phyloP scores from a whole-genome alignment of 2,113 vertebrate species.

The Syngnathus floridae region DNA sequence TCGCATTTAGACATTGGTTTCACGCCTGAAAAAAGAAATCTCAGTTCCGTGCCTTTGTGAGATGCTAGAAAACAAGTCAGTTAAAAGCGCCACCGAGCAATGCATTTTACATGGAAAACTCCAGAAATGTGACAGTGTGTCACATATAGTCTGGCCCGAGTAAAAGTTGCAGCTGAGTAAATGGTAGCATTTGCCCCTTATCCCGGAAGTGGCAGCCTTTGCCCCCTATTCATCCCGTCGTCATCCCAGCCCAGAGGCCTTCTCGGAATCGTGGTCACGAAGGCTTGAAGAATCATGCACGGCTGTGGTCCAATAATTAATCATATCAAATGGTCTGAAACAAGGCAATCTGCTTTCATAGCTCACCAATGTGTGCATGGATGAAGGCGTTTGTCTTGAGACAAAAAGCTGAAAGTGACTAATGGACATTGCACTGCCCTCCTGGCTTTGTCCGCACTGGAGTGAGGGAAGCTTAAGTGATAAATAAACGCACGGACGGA shows the following conservation, averaged over 20 bases:
- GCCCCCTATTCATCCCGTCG: slow-evolving; percentile 29
- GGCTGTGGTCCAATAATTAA: slow-evolving; percentile 44
- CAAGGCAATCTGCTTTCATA: slow-evolving; percentile 39
- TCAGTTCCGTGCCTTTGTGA: neutral
- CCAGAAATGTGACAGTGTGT: slow-evolving; percentile 6
- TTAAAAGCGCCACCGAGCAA: slow-evolving; percentile 19
- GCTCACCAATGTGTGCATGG: slow-evolving; percentile 32
- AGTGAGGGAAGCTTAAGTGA: slow-evolving; percentile 24
- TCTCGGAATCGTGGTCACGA: slow-evolving; percentile 23
- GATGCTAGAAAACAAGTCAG: slow-evolving; percentile 3
- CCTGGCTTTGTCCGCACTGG: slow-evolving; percentile 21
- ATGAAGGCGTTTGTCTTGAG: slow-evolving; percentile 37
- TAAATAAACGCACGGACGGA: slow-evolving; percentile 8
- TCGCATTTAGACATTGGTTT: neutral
- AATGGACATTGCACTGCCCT: slow-evolving; percentile 31
- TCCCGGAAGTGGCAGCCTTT: slow-evolving; percentile 16
- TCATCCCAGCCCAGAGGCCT: slow-evolving; percentile 35
- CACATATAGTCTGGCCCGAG: slow-evolving; percentile 18
- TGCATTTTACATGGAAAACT: slow-evolving; percentile 21
- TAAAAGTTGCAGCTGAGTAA: slow-evolving; percentile 8
- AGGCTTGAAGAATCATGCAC: slow-evolving; percentile 19
- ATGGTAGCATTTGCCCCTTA: no score
- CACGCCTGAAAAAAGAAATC: neutral
- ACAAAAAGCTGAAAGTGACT: slow-evolving; percentile 31
- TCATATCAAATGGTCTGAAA: slow-evolving; percentile 49